These are phyloP conservation scores for Campylomormyrus numenius DNA, from an alignment of 2,113 vertebrate genomes.

Conservation along the genomic window DNA sequence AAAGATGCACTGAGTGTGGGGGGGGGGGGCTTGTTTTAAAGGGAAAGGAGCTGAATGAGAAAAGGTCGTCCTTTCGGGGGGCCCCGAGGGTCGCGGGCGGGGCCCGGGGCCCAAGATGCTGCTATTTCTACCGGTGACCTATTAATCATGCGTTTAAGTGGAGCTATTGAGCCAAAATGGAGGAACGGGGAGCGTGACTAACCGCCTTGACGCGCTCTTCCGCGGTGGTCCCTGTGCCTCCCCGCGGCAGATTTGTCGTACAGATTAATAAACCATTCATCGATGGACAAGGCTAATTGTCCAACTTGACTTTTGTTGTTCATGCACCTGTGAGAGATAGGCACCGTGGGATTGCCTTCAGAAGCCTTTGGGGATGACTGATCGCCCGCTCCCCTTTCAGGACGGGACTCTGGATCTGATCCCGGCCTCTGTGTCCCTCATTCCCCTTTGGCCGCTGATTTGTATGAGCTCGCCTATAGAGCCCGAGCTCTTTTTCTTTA, in stretches of 20 bases:
- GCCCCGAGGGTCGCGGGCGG: conserved; percentile 3
- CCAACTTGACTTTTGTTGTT: conserved; percentile 63
- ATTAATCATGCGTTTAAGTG: conserved; percentile 95
- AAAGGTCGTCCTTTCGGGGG: conserved; percentile 29
- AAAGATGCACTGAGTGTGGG: conserved; percentile 64
- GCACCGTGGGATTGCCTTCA: conserved; percentile 56
- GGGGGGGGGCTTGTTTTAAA: conserved; percentile 70
- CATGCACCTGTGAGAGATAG: conserved; percentile 61
- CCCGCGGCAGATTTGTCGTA: conserved; percentile 70
- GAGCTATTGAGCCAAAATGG: conserved; percentile 77
- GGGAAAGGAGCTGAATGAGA: conserved; percentile 56
- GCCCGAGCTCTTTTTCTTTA: not conserved
- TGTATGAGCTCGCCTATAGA: not conserved
- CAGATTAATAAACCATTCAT: conserved; percentile 82
- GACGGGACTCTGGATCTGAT: not conserved
- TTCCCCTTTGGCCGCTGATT: not conserved
- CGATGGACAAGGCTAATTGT: conserved; percentile 59
- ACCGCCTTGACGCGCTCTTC: conserved; percentile 79
- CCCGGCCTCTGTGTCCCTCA: not conserved
- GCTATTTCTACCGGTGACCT: conserved; percentile 76
- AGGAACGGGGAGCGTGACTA: conserved; percentile 86
- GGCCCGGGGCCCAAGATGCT: conserved; percentile 43
- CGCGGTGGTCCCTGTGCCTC: conserved; percentile 63
- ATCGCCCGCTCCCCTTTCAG: not conserved
- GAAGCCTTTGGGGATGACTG: conserved; percentile 40